phyloP scores from a whole-genome alignment of 2,888 invertebrate species.

The Artemia sinica region DNA sequence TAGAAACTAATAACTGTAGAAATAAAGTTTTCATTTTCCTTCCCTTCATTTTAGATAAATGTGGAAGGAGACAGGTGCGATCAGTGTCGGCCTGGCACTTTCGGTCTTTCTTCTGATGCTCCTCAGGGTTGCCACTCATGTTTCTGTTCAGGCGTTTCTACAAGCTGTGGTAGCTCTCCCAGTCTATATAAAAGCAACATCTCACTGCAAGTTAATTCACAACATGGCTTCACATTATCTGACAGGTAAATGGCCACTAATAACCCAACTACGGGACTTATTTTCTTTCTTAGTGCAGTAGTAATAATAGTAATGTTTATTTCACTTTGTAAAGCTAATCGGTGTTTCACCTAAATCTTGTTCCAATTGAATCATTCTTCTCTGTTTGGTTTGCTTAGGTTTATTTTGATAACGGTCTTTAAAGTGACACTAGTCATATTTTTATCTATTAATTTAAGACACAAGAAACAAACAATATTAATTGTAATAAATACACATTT shows the following conservation, averaged over 20 bases:
- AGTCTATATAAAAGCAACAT: slow-evolving; percentile 46
- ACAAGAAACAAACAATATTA: no score
- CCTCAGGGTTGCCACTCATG: slow-evolving; percentile 65
- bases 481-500: no score
- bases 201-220: slow-evolving; percentile 40
- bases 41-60: slow-evolving; percentile 40
- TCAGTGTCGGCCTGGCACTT: slow-evolving; percentile 57
- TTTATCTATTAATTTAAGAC: no score
- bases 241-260: slow-evolving; percentile 36
- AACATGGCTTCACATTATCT: slow-evolving; percentile 45
- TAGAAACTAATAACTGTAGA: neutral
- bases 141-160: slow-evolving; percentile 66
- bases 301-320: slow-evolving; percentile 2
- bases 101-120: slow-evolving; percentile 50
- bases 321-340: slow-evolving; percentile 30
- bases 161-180: slow-evolving; percentile 49
- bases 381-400: no score
- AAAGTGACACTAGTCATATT: no score
- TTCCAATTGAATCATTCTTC: no score
- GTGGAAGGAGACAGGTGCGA: slow-evolving; percentile 60
- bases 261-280: no score
- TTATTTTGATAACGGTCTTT: no score
- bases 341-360: slow-evolving; percentile 27
- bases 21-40: neutral
- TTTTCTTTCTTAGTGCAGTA: no score